Evolutionary conservation across 2,888 invertebrate species (phyloP), one percentile per base, ranked within the genome.

Genomic region (Toxonevra muliebris): DNA sequence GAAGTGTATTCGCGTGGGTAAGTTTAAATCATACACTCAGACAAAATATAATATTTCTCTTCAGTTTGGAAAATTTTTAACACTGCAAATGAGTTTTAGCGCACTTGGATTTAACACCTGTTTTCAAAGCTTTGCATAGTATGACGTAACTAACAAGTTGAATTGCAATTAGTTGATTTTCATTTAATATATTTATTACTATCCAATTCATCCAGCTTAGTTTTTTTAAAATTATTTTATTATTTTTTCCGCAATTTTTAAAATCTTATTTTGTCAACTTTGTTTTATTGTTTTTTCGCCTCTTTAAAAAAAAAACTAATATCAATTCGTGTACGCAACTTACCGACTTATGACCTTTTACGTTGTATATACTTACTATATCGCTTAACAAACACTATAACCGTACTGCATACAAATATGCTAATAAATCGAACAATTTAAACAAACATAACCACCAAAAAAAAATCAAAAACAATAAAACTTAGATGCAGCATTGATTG

Each of bases 1-100:
- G 97, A 98, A 86, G 90, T 98, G 11, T 97, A 90, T 87, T 92
- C 95, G 0, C 93, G 93, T 87, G 97, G 97, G 97, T 97, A 86
- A 90, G 90, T 77, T 41, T 0, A 15, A 55, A 7, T 42, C 15
- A 19, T 48, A 30, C 7, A 30, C 30, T 30, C 30, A 30, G 30
- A 7, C 2, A 30, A 2, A 30, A 4, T 30, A 4, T 30, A 7
- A 7, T 30, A 4, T 30, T 30, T 30, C 30, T 30, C 30, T 30
- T 30, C 7, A 30, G 30, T 30, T 30, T 30, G 30, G 3, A 2
- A 2, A 30, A 30, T 7, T 30, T 30, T 30, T 2, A 30, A 30
- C 30, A 30, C 30, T 30, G 30, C 30, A 30, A 30, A 30, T 30
- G 30, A 30, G 30, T 30, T 30, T 30, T 30, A 30, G 30, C 7